Evolutionary conservation across 2,888 invertebrate species (phyloP), one percentile per base, ranked within the genome.

Genomic region (Acrobasis suavella): DNA sequence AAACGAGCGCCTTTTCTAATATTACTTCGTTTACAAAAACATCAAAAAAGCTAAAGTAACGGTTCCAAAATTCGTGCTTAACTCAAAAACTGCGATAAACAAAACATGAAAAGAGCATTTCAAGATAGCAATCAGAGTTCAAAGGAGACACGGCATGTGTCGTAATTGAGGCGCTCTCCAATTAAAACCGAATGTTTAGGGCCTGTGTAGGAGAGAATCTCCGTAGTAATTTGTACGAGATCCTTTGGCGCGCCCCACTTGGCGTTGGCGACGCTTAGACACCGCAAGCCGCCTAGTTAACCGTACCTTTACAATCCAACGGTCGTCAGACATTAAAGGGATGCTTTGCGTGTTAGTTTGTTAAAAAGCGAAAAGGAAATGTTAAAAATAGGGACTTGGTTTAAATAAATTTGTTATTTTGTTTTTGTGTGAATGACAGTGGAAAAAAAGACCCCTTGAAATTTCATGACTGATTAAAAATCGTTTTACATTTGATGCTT

Each of bases 151-250:
- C 79, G 79, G 74, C 79, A 82, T 85, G 77, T 86, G 82, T 86
- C 78, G 81, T 85, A 85, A 86, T 85, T 82, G 85, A 87, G 83
- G 76, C 72, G 76, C 85, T 77, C 88, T 90, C 88, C 89, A 91
- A 91, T 91, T 91, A 90, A 91, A 86, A 84, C 75, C 71, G 80
- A 85, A 85, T 82, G 83, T 86, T 87, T 84, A 82, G 81, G 79
- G 76, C 70, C 73, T 70, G 72, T 69, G 70, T 74, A 74, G 71
- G 69, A 70, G 74, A 74, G 76, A 76, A 77, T 81, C 83, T 85
- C 84, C 78, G 76, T 39, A 84, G 82, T 84, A 85, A 87, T 83
- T 83, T 83, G 76, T 74, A 78, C 69, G 78, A 73, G 72, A 75
- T 75, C 77, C 82, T 82, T 85, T 80, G 69, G 69, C 64, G 66